Evolutionary conservation across 2,113 vertebrate species (phyloP).

Genomic region (Catharus minimus): DNA sequence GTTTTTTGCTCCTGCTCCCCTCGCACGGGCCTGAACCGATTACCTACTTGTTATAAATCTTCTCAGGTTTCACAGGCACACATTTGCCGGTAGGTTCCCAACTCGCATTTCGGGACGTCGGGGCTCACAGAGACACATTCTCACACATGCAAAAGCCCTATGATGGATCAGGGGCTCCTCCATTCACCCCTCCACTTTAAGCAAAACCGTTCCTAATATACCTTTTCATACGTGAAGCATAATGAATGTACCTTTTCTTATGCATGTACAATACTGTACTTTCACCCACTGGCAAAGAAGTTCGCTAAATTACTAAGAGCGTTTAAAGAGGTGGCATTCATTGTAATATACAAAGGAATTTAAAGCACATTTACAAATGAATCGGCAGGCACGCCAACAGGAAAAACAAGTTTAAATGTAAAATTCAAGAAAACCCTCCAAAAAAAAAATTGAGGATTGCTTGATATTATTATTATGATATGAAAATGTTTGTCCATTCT

Average conservation of each 20-base stretch:
- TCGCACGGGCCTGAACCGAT: conserved; percentile 75
- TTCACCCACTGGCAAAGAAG: conserved; percentile 68
- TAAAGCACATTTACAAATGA: conserved; percentile 71
- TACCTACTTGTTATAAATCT: conserved; percentile 84
- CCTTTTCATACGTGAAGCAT: conserved; percentile 57
- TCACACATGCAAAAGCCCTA: conserved; percentile 42
- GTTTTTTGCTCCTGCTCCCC: conserved; percentile 64
- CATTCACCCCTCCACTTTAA: conserved; percentile 59
- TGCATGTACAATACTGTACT: conserved; percentile 69
- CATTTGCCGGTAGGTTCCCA: conserved; percentile 64
- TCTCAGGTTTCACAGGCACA: conserved; percentile 82
- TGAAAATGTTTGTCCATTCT: conserved; percentile 60
- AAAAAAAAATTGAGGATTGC: conserved; percentile 5
- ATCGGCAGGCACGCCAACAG: conserved; percentile 54
- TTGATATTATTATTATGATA: conserved; percentile 22
- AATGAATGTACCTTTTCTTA: conserved; percentile 71
- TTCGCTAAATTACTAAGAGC: conserved; percentile 66
- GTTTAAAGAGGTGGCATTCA: conserved; percentile 67
- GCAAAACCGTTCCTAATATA: conserved; percentile 56
- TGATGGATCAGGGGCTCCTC: conserved; percentile 47
- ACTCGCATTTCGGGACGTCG: conserved; percentile 44
- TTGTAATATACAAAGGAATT: conserved; percentile 70
- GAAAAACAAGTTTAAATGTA: conserved; percentile 51
- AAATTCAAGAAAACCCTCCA: background rate
- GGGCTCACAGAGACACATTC: conserved; percentile 39